phyloP scores from a whole-genome alignment of 1,140 invertebrate genomes.

The Ceratitis capitata region DNA sequence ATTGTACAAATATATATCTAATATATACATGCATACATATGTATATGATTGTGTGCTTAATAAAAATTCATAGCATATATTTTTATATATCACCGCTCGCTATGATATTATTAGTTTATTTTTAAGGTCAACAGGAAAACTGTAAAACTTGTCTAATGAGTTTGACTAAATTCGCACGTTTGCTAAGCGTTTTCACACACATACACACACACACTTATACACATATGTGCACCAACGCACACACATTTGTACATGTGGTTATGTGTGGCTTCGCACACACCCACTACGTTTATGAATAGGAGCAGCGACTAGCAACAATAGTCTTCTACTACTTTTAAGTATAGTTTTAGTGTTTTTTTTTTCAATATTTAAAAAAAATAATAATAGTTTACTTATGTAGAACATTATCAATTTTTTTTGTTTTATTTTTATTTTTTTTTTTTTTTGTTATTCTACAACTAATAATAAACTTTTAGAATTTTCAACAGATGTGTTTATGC shows the following conservation, averaged over 20 bases:
- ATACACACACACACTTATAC: background rate
- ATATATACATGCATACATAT: background rate
- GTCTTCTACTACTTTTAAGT: background rate
- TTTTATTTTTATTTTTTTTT: background rate
- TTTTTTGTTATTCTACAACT: background rate
- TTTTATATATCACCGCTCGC: background rate
- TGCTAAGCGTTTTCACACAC: background rate
- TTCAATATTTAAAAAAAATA: slow-evolving; percentile 13
- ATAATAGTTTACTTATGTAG: slow-evolving; percentile 3
- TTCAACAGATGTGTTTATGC: background rate
- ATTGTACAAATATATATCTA: background rate
- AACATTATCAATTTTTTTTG: no score
- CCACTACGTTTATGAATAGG: background rate
- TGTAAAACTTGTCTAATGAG: slow-evolving; percentile 22
- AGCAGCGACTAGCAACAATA: background rate
- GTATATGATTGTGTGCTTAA: background rate
- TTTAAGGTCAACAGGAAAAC: slow-evolving; percentile 31
- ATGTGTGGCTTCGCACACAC: no score
- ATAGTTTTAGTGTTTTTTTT: no score
- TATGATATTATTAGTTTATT: background rate
- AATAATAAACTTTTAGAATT: slow-evolving; percentile 28
- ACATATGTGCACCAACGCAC: background rate
- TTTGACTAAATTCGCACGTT: background rate
- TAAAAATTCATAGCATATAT: background rate
- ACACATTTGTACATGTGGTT: no score